Conservation (phyloP, 2,113 vertebrate genomes). For the Falco punctatus region DNA sequence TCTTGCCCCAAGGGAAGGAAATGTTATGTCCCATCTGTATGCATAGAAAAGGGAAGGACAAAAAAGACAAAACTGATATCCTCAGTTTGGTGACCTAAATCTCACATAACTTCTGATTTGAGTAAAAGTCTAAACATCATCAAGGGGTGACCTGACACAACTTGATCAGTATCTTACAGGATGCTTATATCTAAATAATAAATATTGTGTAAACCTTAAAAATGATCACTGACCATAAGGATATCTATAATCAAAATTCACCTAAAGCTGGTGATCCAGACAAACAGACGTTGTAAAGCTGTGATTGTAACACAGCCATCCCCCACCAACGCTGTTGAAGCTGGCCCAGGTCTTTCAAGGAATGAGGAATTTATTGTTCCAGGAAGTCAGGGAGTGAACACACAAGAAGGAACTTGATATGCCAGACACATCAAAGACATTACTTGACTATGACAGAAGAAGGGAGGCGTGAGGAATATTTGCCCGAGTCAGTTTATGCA, state of each 20-base stretch:
- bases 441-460: background rate
- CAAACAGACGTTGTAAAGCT: background rate
- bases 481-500: background rate
- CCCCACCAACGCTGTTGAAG: background rate
- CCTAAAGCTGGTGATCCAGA: background rate
- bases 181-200: background rate
- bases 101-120: background rate
- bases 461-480: background rate
- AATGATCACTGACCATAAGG: background rate
- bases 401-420: background rate
- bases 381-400: background rate
- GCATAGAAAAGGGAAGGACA: background rate
- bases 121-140: background rate
- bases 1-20: background rate
- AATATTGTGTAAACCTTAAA: background rate
- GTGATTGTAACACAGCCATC: background rate
- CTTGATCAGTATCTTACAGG: background rate
- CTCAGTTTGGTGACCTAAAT: background rate
- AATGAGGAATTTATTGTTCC: background rate
- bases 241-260: background rate
- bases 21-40: background rate
- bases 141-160: background rate
- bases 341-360: background rate
- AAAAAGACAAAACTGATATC: background rate
- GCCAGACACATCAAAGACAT: background rate